Conservation (phyloP, 2,888 invertebrate species). For the Ophioninae sp. region DNA sequence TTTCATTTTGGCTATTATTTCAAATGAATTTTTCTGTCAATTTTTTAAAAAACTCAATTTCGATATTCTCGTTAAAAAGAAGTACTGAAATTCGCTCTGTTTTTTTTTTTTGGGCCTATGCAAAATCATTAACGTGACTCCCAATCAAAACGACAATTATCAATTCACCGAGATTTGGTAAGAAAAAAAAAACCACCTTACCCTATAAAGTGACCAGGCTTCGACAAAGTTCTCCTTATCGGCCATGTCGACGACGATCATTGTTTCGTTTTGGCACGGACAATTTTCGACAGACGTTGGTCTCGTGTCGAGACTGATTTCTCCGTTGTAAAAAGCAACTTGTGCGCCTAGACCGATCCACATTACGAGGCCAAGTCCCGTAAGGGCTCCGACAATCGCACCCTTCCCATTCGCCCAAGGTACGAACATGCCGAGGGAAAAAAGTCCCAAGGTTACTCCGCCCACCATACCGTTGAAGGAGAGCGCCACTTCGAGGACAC, state of each 20-base stretch:
- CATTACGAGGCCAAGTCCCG: conserved; percentile 84
- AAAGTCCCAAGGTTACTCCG: conserved; percentile 93
- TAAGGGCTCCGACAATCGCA: conserved; percentile 85
- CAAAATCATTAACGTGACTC: not conserved
- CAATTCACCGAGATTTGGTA: not conserved
- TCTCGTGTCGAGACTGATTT: conserved; percentile 80
- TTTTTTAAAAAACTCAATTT: too few relatives aligned
- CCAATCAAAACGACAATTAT: not conserved
- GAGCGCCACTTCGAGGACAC: conserved; percentile 91
- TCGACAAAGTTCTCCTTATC: conserved; percentile 59
- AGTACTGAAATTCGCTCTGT: too few relatives aligned
- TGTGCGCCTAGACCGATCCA: conserved; percentile 88
- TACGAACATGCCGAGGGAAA: conserved; percentile 93
- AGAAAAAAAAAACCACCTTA: conserved; percentile 55
- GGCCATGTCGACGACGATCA: conserved; percentile 13
- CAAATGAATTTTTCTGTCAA: too few relatives aligned
- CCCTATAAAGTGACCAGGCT: conserved; percentile 75
- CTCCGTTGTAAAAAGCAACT: conserved; percentile 82
- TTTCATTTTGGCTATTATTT: too few relatives aligned
- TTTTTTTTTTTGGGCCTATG: not conserved
- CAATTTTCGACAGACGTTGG: conserved; percentile 83
- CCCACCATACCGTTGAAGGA: conserved; percentile 95
- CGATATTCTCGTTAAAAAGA: too few relatives aligned
- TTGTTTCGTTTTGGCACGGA: conserved; percentile 80
- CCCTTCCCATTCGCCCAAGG: conserved; percentile 93